phyloP scores from a whole-genome alignment of 2,113 vertebrate genomes.

The Phrynocephalus versicolor region DNA sequence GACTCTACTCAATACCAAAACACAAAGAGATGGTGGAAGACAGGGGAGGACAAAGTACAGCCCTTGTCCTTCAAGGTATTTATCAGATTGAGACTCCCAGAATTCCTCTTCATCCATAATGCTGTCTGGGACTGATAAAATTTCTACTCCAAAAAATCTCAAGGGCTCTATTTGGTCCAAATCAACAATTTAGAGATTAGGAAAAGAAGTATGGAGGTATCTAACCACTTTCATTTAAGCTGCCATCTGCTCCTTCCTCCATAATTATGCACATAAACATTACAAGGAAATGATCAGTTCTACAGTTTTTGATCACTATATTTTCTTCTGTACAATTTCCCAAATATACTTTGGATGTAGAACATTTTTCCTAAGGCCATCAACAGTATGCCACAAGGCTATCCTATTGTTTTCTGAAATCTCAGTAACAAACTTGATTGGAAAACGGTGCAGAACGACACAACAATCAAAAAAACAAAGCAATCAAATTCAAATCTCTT shows the following conservation, averaged over 20 bases:
- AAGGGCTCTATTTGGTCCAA: too few species aligned
- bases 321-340: not conserved
- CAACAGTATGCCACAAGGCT: slow-evolving; percentile 38
- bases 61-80: too few species aligned
- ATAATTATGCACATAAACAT: not conserved
- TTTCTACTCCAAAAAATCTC: too few species aligned
- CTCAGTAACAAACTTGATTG: slow-evolving; percentile 30
- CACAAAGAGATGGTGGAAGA: too few species aligned
- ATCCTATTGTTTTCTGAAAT: slow-evolving; percentile 50
- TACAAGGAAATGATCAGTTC: not conserved
- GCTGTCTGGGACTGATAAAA: too few species aligned
- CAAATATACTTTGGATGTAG: not conserved
- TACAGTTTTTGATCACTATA: not conserved
- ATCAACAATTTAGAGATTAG: not conserved
- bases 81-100: too few species aligned
- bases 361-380: slow-evolving; percentile 24
- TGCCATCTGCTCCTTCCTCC: not conserved
- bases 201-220: not conserved
- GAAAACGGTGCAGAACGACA: not conserved
- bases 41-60: too few species aligned
- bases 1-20: too few species aligned
- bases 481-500: slow-evolving; percentile 13
- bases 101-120: too few species aligned
- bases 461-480: not conserved
- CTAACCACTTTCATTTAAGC: not conserved